phyloP scores from a whole-genome alignment of 2,113 vertebrate genomes.

The Alces alces region DNA sequence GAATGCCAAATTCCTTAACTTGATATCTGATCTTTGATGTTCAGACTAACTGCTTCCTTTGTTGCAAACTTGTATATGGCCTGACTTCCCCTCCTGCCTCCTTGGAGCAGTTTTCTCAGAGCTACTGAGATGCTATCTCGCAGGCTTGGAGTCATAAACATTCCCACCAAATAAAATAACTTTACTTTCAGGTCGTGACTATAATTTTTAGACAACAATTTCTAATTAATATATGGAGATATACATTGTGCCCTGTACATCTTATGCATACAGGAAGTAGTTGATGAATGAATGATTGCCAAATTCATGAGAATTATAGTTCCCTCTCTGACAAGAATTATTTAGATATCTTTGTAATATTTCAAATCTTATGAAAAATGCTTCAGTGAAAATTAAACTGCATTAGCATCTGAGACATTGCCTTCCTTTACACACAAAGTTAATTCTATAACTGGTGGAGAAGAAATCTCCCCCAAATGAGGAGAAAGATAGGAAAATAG shows the following conservation, averaged over 20 bases:
- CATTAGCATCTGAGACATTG: background rate
- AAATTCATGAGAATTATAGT: background rate
- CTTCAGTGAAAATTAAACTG: conserved; percentile 29
- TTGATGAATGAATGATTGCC: background rate
- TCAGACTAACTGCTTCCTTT: background rate
- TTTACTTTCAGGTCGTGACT: background rate
- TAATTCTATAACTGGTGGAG: background rate
- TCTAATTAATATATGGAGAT: background rate
- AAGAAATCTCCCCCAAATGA: background rate
- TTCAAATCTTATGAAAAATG: conserved; percentile 1
- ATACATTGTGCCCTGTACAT: background rate
- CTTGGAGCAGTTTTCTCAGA: background rate
- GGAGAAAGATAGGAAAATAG: background rate
- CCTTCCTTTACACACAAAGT: conserved; percentile 3
- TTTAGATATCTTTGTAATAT: background rate
- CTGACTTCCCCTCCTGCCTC: background rate
- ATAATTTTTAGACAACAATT: background rate
- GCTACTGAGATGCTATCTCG: background rate
- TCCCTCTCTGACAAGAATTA: background rate
- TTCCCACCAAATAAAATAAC: background rate
- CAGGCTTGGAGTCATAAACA: background rate
- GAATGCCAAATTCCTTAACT: background rate
- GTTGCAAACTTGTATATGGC: background rate
- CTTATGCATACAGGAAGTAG: background rate
- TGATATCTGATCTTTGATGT: background rate